A percentile compares a stretch with the other conserved stretches of the same genome.
These are phyloP conservation scores for Pristiophorus japonicus DNA, from an alignment of 2,113 vertebrate genomes.

Conservation along the genomic window DNA sequence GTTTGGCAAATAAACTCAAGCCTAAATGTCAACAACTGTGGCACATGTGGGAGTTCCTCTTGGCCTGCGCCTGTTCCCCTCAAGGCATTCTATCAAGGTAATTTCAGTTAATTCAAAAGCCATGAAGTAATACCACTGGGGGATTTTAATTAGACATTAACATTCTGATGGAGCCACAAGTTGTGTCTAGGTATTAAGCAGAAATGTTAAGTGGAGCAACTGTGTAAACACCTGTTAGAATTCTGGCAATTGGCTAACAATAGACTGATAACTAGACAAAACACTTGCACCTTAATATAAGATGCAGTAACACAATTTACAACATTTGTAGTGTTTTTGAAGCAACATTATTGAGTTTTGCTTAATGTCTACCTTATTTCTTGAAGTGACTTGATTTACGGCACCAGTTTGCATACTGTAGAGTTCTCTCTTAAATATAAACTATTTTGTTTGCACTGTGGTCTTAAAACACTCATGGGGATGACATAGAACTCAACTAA, in stretches of 20 bases:
- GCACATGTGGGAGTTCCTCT: background rate
- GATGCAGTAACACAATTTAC: background rate
- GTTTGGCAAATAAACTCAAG: background rate
- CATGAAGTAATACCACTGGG: background rate
- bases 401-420: background rate
- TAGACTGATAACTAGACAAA: background rate
- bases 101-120: background rate
- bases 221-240: background rate
- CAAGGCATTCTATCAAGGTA: background rate
- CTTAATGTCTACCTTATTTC: background rate
- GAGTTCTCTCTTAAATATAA: background rate
- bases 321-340: background rate
- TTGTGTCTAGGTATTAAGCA: background rate
- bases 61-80: background rate
- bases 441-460: background rate
- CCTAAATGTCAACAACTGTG: background rate
- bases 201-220: background rate
- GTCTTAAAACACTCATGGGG: background rate
- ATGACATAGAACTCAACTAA: background rate
- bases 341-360: background rate
- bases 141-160: background rate
- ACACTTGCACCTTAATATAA: background rate
- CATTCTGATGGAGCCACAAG: background rate
- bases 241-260: background rate
- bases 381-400: background rate